Conservation (phyloP, 2,113 vertebrate species). For the Vicugna pacos region DNA sequence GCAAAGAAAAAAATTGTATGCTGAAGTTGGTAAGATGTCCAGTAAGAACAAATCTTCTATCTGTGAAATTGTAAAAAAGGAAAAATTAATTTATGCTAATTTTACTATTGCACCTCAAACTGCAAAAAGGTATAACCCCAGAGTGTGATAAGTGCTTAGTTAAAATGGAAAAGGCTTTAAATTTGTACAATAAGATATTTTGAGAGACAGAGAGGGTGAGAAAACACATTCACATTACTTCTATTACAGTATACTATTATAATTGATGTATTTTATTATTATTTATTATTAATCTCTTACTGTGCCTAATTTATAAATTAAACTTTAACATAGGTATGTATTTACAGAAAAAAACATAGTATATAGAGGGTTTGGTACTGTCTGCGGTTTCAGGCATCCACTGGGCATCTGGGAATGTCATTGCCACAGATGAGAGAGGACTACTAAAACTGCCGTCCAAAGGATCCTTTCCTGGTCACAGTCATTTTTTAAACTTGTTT, state of each 20-base stretch:
- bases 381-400: neutral
- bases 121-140: neutral
- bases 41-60: neutral
- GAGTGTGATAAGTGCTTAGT: neutral
- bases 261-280: neutral
- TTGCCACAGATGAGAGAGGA: neutral
- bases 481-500: neutral
- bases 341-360: neutral
- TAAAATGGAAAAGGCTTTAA: neutral
- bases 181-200: neutral
- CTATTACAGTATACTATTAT: neutral
- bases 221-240: neutral
- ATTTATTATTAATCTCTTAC: neutral
- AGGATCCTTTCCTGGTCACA: neutral
- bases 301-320: neutral
- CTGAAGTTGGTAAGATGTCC: neutral
- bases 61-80: neutral
- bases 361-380: neutral
- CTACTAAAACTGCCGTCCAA: neutral
- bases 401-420: neutral
- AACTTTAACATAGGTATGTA: neutral
- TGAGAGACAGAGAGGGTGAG: fast-evolving
- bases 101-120: neutral
- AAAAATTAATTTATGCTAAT: neutral
- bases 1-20: neutral